Base-by-base conservation (phyloP, 2,888 invertebrate genomes). In the Scaptomyza reducta region DNA sequence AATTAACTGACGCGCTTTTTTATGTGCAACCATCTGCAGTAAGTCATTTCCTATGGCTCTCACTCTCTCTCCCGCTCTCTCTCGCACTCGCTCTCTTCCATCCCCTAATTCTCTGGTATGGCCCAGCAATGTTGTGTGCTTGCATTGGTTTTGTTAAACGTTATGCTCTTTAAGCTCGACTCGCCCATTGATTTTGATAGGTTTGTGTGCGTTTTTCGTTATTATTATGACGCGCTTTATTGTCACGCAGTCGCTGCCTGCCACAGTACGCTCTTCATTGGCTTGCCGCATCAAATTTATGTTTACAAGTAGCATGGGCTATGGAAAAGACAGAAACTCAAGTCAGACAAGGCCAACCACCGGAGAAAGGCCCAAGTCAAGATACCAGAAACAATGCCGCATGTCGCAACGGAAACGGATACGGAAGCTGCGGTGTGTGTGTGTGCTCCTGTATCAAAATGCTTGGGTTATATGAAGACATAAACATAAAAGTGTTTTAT, bases 401-500 rank as follows among this genome's bases (percentile, higher is more conserved):
- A 80, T 80, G 80, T 63, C 84, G 77, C 67, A 80, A 40, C 79
- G 88, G 73, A 71, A 71, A 53, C 81, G 88, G 73, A 71, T 70
- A 53, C 81, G 78, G 67, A 80, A 63, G 62, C 72, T 75, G 76
- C 18, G 42, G 45, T 63, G 42, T 44, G 50, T 40, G 40, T 10
- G 31, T 22, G 62, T 42, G 38, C 45, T 35, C 22, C 44, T 50
- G 51, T 59, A 55, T 79, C 80, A 70, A 74, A 85, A 87, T 85
- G 88, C 75, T 82, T 87, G 70, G 73, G 74, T 87, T 77, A 87
- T 87, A 86, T 86, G 79, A 86, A 86, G 85, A 86, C 85, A 86
- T 81, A 80, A 81, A 84, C 77, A 84, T 89, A 86, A 86, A 86
- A 86, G 86, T 88, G 89, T 81, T 87, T 83, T 87, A 87, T 86